phyloP scores from a whole-genome alignment of 2,113 vertebrate species.

The Zosterops japonicus region DNA sequence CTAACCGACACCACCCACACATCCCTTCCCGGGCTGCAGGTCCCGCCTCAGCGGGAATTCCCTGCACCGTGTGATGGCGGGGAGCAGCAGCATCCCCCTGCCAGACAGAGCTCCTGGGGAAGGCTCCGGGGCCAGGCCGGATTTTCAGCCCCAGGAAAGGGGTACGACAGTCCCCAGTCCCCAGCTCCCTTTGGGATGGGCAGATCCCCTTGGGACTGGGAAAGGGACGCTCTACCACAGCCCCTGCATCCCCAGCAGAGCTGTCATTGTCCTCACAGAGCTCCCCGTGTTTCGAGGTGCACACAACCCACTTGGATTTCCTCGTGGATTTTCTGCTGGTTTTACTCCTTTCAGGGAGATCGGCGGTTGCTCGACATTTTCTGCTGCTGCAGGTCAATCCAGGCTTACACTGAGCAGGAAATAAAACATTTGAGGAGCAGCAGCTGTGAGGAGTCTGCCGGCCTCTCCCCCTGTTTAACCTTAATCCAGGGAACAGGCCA shows the following conservation, averaged over 20 bases:
- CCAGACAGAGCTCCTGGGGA: background rate
- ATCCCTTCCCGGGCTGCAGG: background rate
- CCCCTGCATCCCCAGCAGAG: background rate
- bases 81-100: background rate
- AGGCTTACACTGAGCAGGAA: conserved; percentile 28
- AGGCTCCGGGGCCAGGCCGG: background rate
- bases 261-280: background rate
- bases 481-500: background rate
- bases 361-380: background rate
- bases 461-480: background rate
- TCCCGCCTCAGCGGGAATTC: background rate
- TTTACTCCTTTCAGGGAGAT: background rate
- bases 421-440: conserved; percentile 19
- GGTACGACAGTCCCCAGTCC: background rate
- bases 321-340: background rate
- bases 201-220: rapidly evolving
- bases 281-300: no score
- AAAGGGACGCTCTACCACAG: background rate
- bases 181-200: background rate
- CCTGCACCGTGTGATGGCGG: background rate
- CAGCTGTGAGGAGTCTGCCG: background rate
- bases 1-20: background rate
- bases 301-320: background rate
- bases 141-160: background rate
- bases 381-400: conserved; percentile 39